These are phyloP conservation scores for Etheostoma spectabile DNA, from an alignment of 2,113 vertebrate species.

Conservation along the genomic window DNA sequence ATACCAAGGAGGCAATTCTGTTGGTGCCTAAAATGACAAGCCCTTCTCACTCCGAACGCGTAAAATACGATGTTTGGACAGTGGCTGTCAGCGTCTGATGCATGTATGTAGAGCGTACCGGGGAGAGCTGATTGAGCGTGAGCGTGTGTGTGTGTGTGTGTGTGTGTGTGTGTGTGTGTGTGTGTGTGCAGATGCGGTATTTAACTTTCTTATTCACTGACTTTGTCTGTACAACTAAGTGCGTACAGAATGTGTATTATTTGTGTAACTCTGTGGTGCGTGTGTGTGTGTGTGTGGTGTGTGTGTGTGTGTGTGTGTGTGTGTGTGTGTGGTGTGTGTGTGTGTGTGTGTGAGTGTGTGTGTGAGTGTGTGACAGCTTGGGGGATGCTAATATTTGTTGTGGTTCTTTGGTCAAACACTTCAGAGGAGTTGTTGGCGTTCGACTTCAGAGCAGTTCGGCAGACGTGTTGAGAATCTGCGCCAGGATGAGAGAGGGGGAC, in stretches of 20 bases:
- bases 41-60: no score
- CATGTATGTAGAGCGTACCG: no score
- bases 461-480: slow-evolving; percentile 71
- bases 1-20: no score
- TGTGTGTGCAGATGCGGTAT: background rate
- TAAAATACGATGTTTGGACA: no score
- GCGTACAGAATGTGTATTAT: slow-evolving; percentile 7
- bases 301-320: slow-evolving; percentile 23
- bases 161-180: background rate
- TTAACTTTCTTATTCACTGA: background rate
- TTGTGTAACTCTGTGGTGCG: background rate
- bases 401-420: slow-evolving; percentile 78
- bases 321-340: background rate
- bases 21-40: no score
- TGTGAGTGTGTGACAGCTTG: slow-evolving; percentile 43
- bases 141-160: background rate
- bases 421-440: slow-evolving; percentile 69
- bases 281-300: slow-evolving; percentile 11
- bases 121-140: background rate
- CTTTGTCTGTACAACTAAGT: background rate
- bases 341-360: slow-evolving; percentile 24
- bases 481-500: slow-evolving; percentile 41
- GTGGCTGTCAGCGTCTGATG: no score
- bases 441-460: slow-evolving; percentile 76
- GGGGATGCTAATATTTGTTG: slow-evolving; percentile 70